Conservation (phyloP, 2,113 vertebrate genomes). For the Laterallus jamaicensis region DNA sequence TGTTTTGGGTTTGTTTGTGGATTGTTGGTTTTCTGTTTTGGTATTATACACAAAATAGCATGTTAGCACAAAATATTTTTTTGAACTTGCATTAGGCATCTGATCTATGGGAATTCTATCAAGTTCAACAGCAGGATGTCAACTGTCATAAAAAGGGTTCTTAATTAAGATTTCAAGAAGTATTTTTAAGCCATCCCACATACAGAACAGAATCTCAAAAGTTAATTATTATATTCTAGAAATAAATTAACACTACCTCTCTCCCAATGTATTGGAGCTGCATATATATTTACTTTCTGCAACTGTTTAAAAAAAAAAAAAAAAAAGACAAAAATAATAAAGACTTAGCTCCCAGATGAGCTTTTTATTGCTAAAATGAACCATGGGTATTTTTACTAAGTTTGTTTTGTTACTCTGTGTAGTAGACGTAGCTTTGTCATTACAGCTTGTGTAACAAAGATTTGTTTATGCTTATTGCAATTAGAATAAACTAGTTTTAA, state of each 20-base stretch:
- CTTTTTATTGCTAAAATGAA: neutral
- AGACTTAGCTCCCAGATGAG: accelerated
- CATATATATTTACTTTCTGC: neutral
- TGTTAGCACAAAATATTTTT: neutral
- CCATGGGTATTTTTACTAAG: neutral
- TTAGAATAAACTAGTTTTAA: neutral
- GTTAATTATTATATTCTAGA: neutral
- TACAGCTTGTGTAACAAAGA: neutral
- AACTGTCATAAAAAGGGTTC: neutral
- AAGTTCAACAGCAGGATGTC: neutral
- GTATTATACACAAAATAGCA: neutral
- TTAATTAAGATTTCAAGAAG: neutral
- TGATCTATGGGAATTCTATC: neutral
- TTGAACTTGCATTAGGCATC: neutral
- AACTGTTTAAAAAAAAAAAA: neutral
- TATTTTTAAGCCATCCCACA: neutral
- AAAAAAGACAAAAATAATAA: no score
- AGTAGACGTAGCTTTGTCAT: neutral
- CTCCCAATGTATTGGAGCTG: neutral
- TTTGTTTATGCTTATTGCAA: neutral
- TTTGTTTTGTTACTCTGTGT: neutral
- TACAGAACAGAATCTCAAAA: neutral
- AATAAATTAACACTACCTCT: neutral
- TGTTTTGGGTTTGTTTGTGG: neutral
- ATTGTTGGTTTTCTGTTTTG: neutral